Percentiles rank a stretch among this genome's conserved stretches.
Conservation (phyloP, 2,888 invertebrate genomes). For the Oxystoma pomonae region DNA sequence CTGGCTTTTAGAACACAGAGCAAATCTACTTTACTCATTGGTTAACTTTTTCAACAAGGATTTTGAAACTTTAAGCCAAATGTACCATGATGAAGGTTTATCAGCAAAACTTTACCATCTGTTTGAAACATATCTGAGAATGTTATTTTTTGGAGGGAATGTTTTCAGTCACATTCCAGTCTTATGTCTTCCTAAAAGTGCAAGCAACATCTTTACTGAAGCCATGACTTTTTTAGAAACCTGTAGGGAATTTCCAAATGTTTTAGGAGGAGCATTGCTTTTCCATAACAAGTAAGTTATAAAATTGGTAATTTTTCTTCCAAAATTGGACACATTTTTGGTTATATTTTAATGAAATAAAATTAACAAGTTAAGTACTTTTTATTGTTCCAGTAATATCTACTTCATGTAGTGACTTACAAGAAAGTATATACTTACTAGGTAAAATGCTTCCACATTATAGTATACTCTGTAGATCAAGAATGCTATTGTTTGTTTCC, state of each 20-base stretch:
- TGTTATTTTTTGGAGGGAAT: slow-evolving; percentile 78
- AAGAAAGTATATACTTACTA: too few species aligned
- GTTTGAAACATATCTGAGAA: slow-evolving; percentile 85
- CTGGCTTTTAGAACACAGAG: slow-evolving; percentile 74
- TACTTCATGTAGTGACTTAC: too few species aligned
- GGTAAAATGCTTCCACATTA: too few species aligned
- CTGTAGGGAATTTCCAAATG: slow-evolving; percentile 73
- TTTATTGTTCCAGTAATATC: too few species aligned
- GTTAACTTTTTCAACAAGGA: slow-evolving; percentile 83
- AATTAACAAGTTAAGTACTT: too few species aligned
- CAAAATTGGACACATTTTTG: slow-evolving; percentile 7
- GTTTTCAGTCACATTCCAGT: slow-evolving; percentile 80
- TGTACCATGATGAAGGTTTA: slow-evolving; percentile 55
- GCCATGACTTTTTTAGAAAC: slow-evolving; percentile 82
- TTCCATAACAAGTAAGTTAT: slow-evolving; percentile 86
- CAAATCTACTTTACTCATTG: slow-evolving; percentile 70
- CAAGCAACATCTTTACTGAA: slow-evolving; percentile 81
- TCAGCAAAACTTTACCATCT: slow-evolving; percentile 77
- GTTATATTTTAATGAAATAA: too few species aligned
- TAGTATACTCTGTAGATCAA: too few species aligned
- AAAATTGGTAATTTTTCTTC: slow-evolving; percentile 4
- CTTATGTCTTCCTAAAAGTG: slow-evolving; percentile 81
- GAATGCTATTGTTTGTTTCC: too few species aligned
- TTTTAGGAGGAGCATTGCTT: slow-evolving; percentile 79
- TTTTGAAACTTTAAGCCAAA: slow-evolving; percentile 62